Evolutionary conservation across 2,888 invertebrate species (phyloP).

Genomic region (Cremastinae sp.): DNA sequence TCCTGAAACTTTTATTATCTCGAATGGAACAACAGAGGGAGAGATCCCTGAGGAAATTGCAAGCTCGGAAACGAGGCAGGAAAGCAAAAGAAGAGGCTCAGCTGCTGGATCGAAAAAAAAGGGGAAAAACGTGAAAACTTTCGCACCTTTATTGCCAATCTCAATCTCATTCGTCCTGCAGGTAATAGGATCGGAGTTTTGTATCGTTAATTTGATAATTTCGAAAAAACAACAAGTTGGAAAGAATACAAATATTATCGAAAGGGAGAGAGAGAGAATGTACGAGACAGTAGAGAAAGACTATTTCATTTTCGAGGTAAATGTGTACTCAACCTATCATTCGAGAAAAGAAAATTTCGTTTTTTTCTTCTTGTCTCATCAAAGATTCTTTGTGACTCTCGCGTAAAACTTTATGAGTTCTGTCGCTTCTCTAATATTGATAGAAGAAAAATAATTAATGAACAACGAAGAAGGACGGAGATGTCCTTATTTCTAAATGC

Average conservation of each 20-base stretch:
- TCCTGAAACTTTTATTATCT: slow-evolving; percentile 41
- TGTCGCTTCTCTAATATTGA: no score
- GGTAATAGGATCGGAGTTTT: slow-evolving; percentile 13
- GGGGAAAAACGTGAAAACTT: background rate
- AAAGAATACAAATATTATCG: slow-evolving; percentile 11
- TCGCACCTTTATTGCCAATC: background rate
- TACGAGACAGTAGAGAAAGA: no score
- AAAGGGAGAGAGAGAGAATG: background rate
- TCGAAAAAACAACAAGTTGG: slow-evolving; percentile 16
- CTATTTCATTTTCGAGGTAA: no score
- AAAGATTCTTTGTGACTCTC: background rate
- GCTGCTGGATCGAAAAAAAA: background rate
- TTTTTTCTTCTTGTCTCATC: background rate
- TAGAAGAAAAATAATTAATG: no score
- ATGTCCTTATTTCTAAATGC: no score
- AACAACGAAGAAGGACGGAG: no score
- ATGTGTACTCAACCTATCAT: no score
- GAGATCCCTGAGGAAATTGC: slow-evolving; percentile 61
- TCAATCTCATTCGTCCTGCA: slow-evolving; percentile 11
- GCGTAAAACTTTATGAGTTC: background rate
- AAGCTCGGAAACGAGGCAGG: slow-evolving; percentile 39
- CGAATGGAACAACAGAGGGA: slow-evolving; percentile 27
- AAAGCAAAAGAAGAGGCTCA: background rate
- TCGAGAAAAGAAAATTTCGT: no score
- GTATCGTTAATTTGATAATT: slow-evolving; percentile 34